These are phyloP conservation scores for Dynastes maya DNA, from an alignment of 2,888 invertebrate species.

Conservation along the genomic window DNA sequence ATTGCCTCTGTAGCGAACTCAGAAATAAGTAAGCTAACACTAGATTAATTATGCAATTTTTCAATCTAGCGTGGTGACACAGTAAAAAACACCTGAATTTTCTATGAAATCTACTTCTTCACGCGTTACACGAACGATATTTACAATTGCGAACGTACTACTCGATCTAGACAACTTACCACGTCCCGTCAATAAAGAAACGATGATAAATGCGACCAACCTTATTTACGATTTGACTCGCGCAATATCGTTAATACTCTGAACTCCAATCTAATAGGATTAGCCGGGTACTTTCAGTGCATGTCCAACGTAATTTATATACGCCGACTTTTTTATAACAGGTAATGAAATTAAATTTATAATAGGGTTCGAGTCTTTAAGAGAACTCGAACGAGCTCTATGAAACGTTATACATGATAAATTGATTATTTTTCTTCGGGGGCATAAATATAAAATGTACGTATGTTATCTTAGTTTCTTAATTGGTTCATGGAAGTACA, in stretches of 20 bases:
- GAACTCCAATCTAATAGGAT: conserved; percentile 4
- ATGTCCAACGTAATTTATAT: conserved; percentile 32
- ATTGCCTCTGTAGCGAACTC: too few relatives aligned
- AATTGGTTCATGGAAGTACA: conserved; percentile 42
- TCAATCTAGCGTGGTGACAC: too few relatives aligned
- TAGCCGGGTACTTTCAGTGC: conserved; percentile 4
- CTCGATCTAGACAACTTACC: not conserved
- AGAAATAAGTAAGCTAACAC: too few relatives aligned
- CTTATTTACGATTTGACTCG: conserved; percentile 14
- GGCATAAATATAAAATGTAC: conserved; percentile 45
- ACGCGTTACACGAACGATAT: too few relatives aligned
- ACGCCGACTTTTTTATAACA: conserved; percentile 25
- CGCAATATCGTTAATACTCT: conserved; percentile 24
- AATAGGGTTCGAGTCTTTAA: conserved; percentile 25
- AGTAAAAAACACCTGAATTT: too few relatives aligned
- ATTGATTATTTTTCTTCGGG: conserved; percentile 46
- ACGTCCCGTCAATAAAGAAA: conserved; percentile 4
- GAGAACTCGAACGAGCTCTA: not conserved
- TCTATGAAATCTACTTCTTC: too few relatives aligned
- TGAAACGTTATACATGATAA: conserved; percentile 43
- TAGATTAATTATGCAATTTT: too few relatives aligned
- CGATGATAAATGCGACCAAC: conserved; percentile 12
- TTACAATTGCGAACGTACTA: not conserved
- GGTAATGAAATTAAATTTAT: conserved; percentile 47
- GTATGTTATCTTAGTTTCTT: conserved; percentile 46